Evolutionary conservation across 2,797 vertebrate genomes (phyloP).

Genomic region (Myotis pilosus): DNA sequence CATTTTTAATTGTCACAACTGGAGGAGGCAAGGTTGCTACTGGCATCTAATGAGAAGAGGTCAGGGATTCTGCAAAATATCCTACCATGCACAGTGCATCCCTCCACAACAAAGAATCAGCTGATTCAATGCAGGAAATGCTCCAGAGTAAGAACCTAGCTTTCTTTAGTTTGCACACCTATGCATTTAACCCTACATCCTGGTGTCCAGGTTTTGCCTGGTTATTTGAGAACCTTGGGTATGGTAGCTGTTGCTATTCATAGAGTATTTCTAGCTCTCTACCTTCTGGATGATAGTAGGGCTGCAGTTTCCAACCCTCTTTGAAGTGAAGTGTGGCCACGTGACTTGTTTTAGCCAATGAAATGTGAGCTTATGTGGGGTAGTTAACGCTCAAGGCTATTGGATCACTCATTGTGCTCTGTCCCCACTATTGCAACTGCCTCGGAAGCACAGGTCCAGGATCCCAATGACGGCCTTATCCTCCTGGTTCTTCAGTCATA

Average conservation of each 20-base stretch:
- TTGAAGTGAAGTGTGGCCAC: background rate
- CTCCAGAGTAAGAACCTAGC: background rate
- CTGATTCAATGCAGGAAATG: background rate
- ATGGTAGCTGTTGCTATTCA: background rate
- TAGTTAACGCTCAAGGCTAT: background rate
- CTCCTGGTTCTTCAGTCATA: background rate
- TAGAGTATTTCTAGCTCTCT: background rate
- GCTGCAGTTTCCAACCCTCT: background rate
- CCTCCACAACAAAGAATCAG: background rate
- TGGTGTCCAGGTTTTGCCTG: background rate
- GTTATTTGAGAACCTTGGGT: background rate
- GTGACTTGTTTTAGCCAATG: background rate
- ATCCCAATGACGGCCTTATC: background rate
- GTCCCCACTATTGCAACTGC: background rate
- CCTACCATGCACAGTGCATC: background rate
- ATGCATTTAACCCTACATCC: background rate
- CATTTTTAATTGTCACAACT: background rate
- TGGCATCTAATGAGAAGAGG: background rate
- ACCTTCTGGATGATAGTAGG: background rate
- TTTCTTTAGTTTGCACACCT: background rate
- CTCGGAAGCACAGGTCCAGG: background rate
- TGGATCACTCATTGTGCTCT: background rate
- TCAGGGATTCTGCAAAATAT: background rate
- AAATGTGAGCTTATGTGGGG: background rate
- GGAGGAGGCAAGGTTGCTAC: background rate